phyloP scores from a whole-genome alignment of 2,797 vertebrate genomes.

The Coccyzus lansbergi region DNA sequence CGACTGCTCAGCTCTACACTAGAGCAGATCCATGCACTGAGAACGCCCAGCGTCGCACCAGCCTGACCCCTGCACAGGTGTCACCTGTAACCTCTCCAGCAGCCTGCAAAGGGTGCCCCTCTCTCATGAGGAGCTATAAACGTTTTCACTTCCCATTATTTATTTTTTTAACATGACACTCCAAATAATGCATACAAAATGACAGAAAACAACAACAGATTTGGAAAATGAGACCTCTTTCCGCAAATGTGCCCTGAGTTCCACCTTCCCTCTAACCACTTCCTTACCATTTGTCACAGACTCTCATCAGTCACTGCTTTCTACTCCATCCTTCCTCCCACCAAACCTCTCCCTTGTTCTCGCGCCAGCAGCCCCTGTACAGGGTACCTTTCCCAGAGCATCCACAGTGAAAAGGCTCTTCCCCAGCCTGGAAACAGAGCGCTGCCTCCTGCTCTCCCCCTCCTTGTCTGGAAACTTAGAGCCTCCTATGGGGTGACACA shows the following conservation, averaged over 20 bases:
- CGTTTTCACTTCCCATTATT: neutral
- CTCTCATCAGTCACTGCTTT: neutral
- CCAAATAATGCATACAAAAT: neutral
- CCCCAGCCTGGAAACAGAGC: neutral
- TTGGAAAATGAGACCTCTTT: neutral
- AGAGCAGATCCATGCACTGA: rapidly evolving
- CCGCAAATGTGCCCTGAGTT: neutral
- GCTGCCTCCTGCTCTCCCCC: neutral
- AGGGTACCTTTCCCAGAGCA: neutral
- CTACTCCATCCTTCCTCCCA: neutral
- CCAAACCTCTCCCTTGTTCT: neutral
- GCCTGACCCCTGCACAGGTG: neutral
- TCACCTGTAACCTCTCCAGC: neutral
- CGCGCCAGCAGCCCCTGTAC: neutral
- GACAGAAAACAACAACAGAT: neutral
- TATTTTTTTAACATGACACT: neutral
- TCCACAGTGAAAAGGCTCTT: neutral
- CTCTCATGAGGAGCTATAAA: neutral
- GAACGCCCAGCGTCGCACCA: rapidly evolving
- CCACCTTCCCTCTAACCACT: neutral
- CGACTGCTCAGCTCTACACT: neutral
- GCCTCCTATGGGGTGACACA: neutral
- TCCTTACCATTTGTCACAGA: neutral
- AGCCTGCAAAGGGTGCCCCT: neutral
- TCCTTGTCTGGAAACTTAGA: neutral